Evolutionary conservation across 1,140 invertebrate genomes (phyloP), one percentile per base, ranked within the genome.

Genomic region (Scaptomyza graminum): DNA sequence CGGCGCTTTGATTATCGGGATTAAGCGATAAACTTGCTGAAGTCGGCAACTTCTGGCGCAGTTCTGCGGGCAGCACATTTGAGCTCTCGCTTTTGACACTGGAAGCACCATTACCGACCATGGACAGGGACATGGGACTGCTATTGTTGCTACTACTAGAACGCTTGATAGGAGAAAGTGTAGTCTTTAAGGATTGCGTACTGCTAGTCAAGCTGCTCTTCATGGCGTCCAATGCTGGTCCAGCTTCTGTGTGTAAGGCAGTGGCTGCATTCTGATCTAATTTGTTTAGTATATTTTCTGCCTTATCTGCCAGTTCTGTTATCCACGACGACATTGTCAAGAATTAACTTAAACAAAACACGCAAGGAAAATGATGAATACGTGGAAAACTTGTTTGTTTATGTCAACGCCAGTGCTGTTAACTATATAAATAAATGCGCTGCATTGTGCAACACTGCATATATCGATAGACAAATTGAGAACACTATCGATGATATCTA

Each of bases 181-280:
- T 75, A 3, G 72, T 49, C 50, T 82, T 90, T 15, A 87, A 6
- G 0, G 84, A 88, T 54, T 89, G 80, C 7, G 80, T 74, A 41
- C 80, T 88, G 15, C 80, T 90, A 6, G 57, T 78, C 37, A 90
- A 55, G 54, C 76, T 87, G 39, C 62, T 77, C 12, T 80, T 80
- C 76, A 87, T 80, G 1, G 70, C 54, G 56, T 77, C 77, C 11
- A 67, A 13, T 4, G 43, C 31, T 37, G 76, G 41, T 2, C 59
- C 18, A n/a, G 43, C 61, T 7, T 87, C 83, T 0, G 46, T 71
- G 1, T 87, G 83, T 18, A 87, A 55, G 2, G 95, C 96, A 13
- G 94, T 94, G 0, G 96, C 96, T n/a, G 96, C 96, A 92, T 95
- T 96, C 84, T 96, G 93, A 83, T 97, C 97, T 34, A 97, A 94